Base-by-base conservation (phyloP, 2,113 vertebrate genomes). In the Mirounga angustirostris region DNA sequence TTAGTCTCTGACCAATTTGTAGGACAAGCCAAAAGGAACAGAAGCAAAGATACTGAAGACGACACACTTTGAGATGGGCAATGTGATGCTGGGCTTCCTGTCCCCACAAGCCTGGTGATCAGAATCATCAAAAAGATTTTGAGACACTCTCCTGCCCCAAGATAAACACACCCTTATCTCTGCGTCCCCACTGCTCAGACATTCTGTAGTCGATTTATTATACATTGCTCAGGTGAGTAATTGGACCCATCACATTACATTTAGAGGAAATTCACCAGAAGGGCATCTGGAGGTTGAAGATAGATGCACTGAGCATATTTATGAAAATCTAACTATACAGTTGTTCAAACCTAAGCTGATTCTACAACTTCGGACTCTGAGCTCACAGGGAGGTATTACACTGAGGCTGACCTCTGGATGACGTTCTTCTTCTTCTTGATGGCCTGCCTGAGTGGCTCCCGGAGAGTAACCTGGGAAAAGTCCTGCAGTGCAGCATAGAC, bases 361-460 rank as follows among this genome's bases (percentile, higher is more conserved):
- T 28, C 19, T 16, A 19, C 16, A 1, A 5, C 2, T n/a, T 5
- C 1, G 3, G 46, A 33, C 2, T 3, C 6, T 1, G 18, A 4
- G 1, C 15, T 79, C 76, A 14, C 2, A 26, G 4, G 9, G 4
- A 50, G 28, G n/a, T 5, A 22, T 78, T 3, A 0, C 2, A 2
- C 8, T 1, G 52, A 65, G 3, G 18, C 83, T 98, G 82, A 99
- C 99, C 99, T 99, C 98, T 99, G 99, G 89, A 99, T 99, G 71
- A 99, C 99, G 0, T 99, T 99, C 96, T 99, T 99, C 98, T 99
- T 99, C 97, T 99, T 99, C 97, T 99, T 99, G 97, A 99, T 99
- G 84, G 99, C 99, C 98, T 99, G 99, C 67, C 99, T 98, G 91
- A 99, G 98, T 0, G 99, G 99, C 83, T 99, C 99, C 19, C 99